Base-by-base conservation (phyloP, 2,888 invertebrate genomes). In the Gonocerus acuteangulatus region DNA sequence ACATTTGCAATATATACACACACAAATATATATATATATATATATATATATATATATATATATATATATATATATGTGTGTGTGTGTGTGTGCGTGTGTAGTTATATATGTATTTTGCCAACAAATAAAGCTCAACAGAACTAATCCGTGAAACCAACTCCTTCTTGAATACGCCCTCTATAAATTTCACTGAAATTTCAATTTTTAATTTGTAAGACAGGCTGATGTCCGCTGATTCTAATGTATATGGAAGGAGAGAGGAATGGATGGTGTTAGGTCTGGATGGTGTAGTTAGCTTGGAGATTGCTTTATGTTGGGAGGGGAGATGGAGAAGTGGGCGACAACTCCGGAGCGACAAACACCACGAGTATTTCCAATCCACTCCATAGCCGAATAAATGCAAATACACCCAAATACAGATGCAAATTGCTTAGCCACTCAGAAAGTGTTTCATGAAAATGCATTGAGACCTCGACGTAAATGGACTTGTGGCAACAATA, bases 391-490 rank as follows among this genome's bases (percentile, higher is more conserved):
- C 60, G 64, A 65, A 65, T 65, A 65, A 65, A 65, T 65, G 65
- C 65, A 65, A 65, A 65, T 65, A 61, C 63, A n/a, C 57, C 51
- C 66, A 66, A 66, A 66, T 66, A 66, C 64, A 66, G 64, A 66
- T 66, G 66, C 66, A 65, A 66, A 66, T 66, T 65, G 66, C 61
- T 63, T 61, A 65, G 60, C 66, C 66, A 65, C 66, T 66, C 65
- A 65, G 64, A 66, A 65, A 66, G 66, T 66, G 65, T 66, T 66
- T 66, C 66, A 66, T 66, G 66, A 66, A 66, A 66, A 66, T 66
- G 66, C 66, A 66, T 66, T 61, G 65, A 65, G 64, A 64, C 57
- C 63, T 62, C 65, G 48, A 65, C 63, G 63, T 63, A 60, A 63
- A 65, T 63, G 62, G 65, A 65, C 63, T 65, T 66, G 65, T 56